phyloP scores from a whole-genome alignment of 2,888 invertebrate genomes.

The Sipha maydis region DNA sequence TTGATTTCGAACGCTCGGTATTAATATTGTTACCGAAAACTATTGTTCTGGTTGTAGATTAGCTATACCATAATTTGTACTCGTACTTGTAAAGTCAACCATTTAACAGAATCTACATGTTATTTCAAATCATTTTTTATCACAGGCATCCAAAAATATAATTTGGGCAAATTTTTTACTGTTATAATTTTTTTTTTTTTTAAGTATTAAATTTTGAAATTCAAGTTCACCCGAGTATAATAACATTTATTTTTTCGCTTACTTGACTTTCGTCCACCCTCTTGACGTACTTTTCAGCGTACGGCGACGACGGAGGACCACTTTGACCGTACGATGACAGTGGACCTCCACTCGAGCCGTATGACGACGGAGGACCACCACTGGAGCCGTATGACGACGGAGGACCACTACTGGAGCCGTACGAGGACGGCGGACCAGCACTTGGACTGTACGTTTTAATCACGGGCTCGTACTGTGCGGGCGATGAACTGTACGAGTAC shows the following conservation, averaged over 20 bases:
- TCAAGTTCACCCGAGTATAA: too few relatives aligned
- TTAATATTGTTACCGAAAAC: too few relatives aligned
- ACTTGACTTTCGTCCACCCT: conserved; percentile 15
- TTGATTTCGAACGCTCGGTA: too few relatives aligned
- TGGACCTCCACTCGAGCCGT: conserved; percentile 16
- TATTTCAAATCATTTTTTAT: too few relatives aligned
- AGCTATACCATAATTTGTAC: too few relatives aligned
- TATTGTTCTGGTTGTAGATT: too few relatives aligned
- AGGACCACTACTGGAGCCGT: conserved; percentile 7
- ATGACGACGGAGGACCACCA: conserved; percentile 29
- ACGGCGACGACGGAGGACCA: not conserved
- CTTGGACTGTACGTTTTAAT: conserved; percentile 7
- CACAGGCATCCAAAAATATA: too few relatives aligned
- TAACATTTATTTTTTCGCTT: not conserved
- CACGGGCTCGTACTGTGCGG: conserved; percentile 44
- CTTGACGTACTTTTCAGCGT: conserved; percentile 44
- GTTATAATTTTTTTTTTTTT: too few relatives aligned
- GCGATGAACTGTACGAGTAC: conserved; percentile 27
- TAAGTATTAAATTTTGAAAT: too few relatives aligned
- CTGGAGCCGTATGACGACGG: conserved; percentile 18
- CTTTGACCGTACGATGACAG: not conserved
- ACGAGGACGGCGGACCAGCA: conserved; percentile 18
- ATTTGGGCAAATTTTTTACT: too few relatives aligned
- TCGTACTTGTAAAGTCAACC: too few relatives aligned
- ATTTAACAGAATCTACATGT: too few relatives aligned